Evolutionary conservation across 1,140 invertebrate genomes (phyloP).

Genomic region (Drosophila gunungcola): DNA sequence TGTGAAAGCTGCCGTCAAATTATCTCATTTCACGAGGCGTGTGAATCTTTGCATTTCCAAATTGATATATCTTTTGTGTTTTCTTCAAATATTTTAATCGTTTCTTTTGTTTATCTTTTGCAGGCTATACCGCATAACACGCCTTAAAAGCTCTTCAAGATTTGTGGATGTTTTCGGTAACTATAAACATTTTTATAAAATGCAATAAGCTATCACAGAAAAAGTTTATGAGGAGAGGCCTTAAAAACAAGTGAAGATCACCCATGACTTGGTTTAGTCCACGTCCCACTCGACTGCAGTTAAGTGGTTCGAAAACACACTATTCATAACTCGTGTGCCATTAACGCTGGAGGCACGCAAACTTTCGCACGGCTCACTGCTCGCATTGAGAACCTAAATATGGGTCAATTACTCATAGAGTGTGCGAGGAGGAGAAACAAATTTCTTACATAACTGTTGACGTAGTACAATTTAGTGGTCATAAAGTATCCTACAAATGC

Average conservation of each 20-base stretch:
- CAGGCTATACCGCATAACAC: constrained; percentile 43
- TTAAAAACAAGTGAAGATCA: constrained; percentile 6
- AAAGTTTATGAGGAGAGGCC: not conserved
- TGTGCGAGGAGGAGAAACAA: constrained; percentile 8
- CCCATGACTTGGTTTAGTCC: constrained; percentile 4
- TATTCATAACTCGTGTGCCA: constrained; percentile 27
- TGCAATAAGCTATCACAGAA: too few relatives aligned
- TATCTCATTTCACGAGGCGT: constrained; percentile 55
- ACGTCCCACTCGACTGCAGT: constrained; percentile 5
- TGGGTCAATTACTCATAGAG: constrained; percentile 55
- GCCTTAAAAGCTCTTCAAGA: constrained; percentile 25
- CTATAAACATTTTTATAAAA: constrained; percentile 33
- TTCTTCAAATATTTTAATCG: constrained; percentile 61
- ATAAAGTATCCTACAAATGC: constrained; percentile 16
- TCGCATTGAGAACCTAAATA: constrained; percentile 60
- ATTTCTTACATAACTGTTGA: constrained; percentile 61
- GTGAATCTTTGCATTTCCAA: constrained; percentile 64
- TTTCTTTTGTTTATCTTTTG: constrained; percentile 48
- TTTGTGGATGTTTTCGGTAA: constrained; percentile 58
- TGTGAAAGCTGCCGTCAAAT: constrained; percentile 61
- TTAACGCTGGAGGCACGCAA: constrained; percentile 52
- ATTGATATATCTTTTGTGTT: constrained; percentile 48
- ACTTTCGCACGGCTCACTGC: constrained; percentile 47
- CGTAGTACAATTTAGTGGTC: constrained; percentile 44
- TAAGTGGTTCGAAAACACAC: constrained; percentile 31